phyloP scores from a whole-genome alignment of 2,888 invertebrate genomes.

The Trisateles emortualis region DNA sequence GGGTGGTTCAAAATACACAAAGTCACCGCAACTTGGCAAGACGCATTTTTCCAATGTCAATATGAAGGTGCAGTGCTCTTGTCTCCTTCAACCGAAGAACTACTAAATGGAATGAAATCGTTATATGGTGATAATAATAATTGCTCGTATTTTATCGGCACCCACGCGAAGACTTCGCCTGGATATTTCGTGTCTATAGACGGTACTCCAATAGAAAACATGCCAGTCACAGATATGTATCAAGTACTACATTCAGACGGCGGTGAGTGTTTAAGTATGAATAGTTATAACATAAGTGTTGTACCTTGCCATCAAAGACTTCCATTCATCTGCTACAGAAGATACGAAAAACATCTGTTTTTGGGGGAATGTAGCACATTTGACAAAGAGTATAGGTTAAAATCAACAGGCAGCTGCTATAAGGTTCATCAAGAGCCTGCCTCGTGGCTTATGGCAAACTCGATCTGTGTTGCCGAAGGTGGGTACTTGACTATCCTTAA shows the following conservation, averaged over 20 bases:
- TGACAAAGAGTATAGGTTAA: not conserved
- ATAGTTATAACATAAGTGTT: not conserved
- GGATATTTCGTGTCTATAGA: conserved; percentile 2
- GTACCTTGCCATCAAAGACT: not conserved
- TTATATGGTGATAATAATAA: not conserved
- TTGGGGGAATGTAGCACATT: not conserved
- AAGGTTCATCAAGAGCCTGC: not conserved
- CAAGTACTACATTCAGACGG: not conserved
- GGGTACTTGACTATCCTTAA: conserved; percentile 1
- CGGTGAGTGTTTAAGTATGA: not conserved
- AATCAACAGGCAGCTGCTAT: conserved; percentile 1
- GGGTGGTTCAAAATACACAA: conserved; percentile 1
- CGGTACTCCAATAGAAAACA: not conserved
- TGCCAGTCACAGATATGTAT: not conserved
- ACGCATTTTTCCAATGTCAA: not conserved
- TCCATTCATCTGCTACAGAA: not conserved
- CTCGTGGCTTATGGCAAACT: not conserved
- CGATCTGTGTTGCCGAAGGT: not conserved
- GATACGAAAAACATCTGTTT: too few species aligned
- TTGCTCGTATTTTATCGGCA: not conserved
- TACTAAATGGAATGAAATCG: not conserved
- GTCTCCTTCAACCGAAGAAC: not conserved
- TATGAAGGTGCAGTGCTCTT: not conserved
- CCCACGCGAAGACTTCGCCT: not conserved
- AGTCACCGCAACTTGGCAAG: not conserved